Evolutionary conservation across 2,888 invertebrate species (phyloP).

Genomic region (Glyphotaelius pellucidus): DNA sequence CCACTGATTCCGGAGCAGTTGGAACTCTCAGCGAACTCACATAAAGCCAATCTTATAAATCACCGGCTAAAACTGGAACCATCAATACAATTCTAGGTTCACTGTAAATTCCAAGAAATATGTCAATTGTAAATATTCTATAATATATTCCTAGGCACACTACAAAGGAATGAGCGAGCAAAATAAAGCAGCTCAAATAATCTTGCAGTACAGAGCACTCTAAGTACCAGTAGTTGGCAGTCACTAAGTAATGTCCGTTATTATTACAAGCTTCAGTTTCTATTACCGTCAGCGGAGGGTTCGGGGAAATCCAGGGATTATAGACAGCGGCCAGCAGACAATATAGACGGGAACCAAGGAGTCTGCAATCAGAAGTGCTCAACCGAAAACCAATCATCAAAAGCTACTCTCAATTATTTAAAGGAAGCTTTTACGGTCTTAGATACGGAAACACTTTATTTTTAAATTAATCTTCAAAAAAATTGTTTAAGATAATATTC

Average conservation of each 20-base stretch:
- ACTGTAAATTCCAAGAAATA: no score
- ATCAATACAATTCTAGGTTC: no score
- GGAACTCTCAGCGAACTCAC: no score
- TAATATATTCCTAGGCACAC: no score
- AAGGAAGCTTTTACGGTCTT: not conserved
- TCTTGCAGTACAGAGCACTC: not conserved
- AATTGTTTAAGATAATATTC: no score
- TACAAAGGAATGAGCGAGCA: no score
- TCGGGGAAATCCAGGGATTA: slow-evolving; percentile 39
- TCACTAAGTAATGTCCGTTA: slow-evolving; percentile 38
- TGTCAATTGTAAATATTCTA: no score
- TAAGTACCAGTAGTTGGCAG: not conserved
- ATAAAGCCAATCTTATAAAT: no score
- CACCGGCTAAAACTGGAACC: no score
- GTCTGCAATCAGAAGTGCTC: not conserved
- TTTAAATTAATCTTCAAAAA: no score
- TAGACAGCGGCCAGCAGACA: not conserved
- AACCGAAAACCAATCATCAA: not conserved
- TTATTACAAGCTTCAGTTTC: slow-evolving; percentile 40
- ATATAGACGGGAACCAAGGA: not conserved
- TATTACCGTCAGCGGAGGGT: slow-evolving; percentile 28
- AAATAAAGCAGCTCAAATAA: slow-evolving; percentile 14
- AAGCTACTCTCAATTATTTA: not conserved
- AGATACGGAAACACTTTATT: not conserved
- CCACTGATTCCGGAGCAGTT: no score